A percentile compares a stretch with the other conserved stretches of the same genome.
Evolutionary conservation across 2,113 vertebrate species (phyloP).

Genomic region (Sisor rabdophorus): DNA sequence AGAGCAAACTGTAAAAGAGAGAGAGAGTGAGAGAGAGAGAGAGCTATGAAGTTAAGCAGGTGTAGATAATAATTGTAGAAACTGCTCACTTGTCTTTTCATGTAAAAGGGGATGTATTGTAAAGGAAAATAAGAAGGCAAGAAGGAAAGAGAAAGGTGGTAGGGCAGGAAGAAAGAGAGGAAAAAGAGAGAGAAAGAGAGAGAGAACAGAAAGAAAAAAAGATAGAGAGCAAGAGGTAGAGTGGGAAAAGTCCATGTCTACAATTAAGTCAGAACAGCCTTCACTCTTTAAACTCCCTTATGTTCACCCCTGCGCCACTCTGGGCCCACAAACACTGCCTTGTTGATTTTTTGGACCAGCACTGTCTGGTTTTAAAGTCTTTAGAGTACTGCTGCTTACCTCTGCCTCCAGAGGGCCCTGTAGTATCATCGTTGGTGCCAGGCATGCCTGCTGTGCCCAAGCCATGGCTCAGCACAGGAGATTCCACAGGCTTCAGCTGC

Average conservation of each 20-base stretch:
- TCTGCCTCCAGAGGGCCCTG: slow-evolving; percentile 92
- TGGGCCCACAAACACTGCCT: not conserved
- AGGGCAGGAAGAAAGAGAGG: slow-evolving; percentile 3
- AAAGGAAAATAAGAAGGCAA: slow-evolving; percentile 1
- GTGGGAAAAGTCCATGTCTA: not conserved
- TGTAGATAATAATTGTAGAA: slow-evolving; percentile 16
- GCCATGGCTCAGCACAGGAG: slow-evolving; percentile 91
- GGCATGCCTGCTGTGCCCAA: slow-evolving; percentile 82
- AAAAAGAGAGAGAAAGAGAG: not conserved
- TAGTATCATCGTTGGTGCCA: slow-evolving; percentile 83
- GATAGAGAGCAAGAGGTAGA: no score
- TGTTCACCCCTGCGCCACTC: not conserved
- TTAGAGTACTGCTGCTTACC: slow-evolving; percentile 79
- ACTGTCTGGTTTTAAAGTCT: not conserved
- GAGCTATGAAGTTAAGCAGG: slow-evolving; percentile 22
- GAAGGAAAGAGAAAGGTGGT: not conserved
- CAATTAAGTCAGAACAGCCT: not conserved
- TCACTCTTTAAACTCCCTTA: not conserved
- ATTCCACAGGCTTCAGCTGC: slow-evolving; percentile 92
- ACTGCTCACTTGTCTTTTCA: slow-evolving; percentile 4
- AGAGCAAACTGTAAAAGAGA: not conserved
- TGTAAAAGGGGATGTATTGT: not conserved
- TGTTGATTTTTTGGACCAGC: not conserved
- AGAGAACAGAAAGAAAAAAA: not conserved
- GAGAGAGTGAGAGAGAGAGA: slow-evolving; percentile 23